phyloP scores from a whole-genome alignment of 2,888 invertebrate species.

The Dynastes tityus region DNA sequence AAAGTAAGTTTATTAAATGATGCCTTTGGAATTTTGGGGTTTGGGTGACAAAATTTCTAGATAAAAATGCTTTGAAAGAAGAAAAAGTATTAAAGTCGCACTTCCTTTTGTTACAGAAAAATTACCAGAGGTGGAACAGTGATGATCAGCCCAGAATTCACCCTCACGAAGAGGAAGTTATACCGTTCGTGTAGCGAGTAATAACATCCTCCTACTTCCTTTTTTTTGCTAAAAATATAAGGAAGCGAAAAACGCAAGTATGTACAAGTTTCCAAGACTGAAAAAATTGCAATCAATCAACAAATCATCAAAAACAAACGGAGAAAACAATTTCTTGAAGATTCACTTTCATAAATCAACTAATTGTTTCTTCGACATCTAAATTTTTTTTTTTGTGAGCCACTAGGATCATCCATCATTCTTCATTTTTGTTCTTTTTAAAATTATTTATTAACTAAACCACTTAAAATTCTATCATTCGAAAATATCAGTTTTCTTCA shows the following conservation, averaged over 20 bases:
- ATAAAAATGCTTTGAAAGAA: too few relatives aligned
- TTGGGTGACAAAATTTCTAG: too few relatives aligned
- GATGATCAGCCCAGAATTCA: slow-evolving; percentile 91
- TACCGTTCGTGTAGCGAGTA: slow-evolving; percentile 79
- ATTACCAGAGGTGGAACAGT: slow-evolving; percentile 89
- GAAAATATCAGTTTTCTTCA: background rate
- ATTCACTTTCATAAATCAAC: background rate
- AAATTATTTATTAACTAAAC: too few relatives aligned
- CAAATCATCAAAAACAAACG: background rate
- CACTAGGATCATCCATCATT: too few relatives aligned
- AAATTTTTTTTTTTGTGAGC: too few relatives aligned
- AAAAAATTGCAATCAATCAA: slow-evolving; percentile 20
- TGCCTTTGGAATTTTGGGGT: too few relatives aligned
- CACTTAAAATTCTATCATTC: background rate
- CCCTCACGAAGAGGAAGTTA: slow-evolving; percentile 92
- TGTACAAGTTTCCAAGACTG: slow-evolving; percentile 47
- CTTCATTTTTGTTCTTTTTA: too few relatives aligned
- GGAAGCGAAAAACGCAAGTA: slow-evolving; percentile 23
- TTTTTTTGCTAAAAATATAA: background rate
- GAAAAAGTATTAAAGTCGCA: background rate
- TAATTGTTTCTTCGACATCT: background rate
- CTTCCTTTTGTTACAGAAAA: slow-evolving; percentile 76
- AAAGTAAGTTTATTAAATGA: slow-evolving; percentile 77
- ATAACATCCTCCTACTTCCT: background rate
- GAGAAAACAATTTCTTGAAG: slow-evolving; percentile 20